A percentile compares a stretch with the other conserved stretches of the same genome.
Evolutionary conservation across 2,888 invertebrate species (phyloP).

Genomic region (Nudaria mundana): DNA sequence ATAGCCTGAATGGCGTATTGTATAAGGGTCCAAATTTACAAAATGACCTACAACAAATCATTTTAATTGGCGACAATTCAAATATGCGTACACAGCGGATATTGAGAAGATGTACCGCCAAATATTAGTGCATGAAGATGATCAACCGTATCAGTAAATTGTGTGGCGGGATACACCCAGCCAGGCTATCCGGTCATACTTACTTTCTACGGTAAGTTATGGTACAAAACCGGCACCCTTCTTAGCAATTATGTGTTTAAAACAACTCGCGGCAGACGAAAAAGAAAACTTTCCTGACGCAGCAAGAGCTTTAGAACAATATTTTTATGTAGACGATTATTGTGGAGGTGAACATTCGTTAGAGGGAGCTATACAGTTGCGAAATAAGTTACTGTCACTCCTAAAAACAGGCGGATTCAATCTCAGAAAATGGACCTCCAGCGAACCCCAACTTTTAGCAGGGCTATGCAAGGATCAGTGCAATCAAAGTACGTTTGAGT

Average conservation of each 20-base stretch:
- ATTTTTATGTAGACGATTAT: conserved; percentile 5
- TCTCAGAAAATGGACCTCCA: conserved; percentile 6
- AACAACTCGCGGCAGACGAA: conserved; percentile 1
- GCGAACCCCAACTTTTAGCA: neutral
- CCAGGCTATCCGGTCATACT: no score
- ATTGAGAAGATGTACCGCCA: conserved; percentile 6
- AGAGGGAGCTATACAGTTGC: neutral
- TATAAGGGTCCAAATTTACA: no score
- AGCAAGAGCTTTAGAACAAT: neutral
- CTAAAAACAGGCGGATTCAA: conserved; percentile 6
- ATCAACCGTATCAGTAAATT: conserved; percentile 3
- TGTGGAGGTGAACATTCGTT: no score
- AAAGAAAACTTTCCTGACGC: neutral
- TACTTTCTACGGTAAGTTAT: no score
- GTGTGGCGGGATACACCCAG: conserved; percentile 5
- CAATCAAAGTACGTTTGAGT: conserved; percentile 3
- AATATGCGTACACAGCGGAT: conserved; percentile 1
- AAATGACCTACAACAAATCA: no score
- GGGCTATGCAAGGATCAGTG: no score
- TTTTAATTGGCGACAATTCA: conserved; percentile 1
- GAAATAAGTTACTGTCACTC: neutral
- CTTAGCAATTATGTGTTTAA: neutral
- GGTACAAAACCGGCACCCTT: no score
- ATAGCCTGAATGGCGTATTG: neutral
- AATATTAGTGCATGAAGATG: neutral